Base-by-base conservation (phyloP, 2,888 invertebrate species). In the Drosophila monieri region DNA sequence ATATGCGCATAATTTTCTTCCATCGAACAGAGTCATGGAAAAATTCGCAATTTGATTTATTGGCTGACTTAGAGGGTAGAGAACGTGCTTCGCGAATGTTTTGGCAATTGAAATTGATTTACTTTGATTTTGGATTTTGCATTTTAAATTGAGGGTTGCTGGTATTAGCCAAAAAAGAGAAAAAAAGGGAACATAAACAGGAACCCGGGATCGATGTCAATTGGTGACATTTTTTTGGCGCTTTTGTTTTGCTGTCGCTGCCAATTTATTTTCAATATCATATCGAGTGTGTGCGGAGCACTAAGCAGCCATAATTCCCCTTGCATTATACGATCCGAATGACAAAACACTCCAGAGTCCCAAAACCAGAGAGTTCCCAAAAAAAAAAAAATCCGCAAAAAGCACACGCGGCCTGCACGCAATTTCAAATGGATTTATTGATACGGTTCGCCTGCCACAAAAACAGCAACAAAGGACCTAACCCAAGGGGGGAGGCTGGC, bases 51-150 rank as follows among this genome's bases (percentile, higher is more conserved):
- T 88, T 81, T 88, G 88, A 88, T 88, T 89, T 88, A 88, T 88
- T 88, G 78, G 69, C 73, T 67, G 84, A 84, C 76, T 88, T 84
- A 84, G 76, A 69, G 57, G 44, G 30, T 41, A 21, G 52, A 64
- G 80, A 78, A 89, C 89, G 89, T 89, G 89, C 80, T 41, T 61
- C 57, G 58, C 51, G 52, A 64, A 65, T 76, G 71, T 76, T 74
- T 78, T 81, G 47, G 68, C 81, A 65, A 74, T 65, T 68, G 78
- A 89, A 90, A 89, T 89, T 89, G 89, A 89, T 89, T 89, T 85
- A 87, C 86, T 89, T 89, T 83, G 89, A 90, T 89, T 89, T 89
- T 83, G 78, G 88, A 89, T 89, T 89, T 90, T 88, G 80, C 85
- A 90, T 80, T 80, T 80, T 88, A 85, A 85, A 85, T 69, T 66